Conservation (phyloP, 1,140 invertebrate genomes). For the Drosophila oshimai region DNA sequence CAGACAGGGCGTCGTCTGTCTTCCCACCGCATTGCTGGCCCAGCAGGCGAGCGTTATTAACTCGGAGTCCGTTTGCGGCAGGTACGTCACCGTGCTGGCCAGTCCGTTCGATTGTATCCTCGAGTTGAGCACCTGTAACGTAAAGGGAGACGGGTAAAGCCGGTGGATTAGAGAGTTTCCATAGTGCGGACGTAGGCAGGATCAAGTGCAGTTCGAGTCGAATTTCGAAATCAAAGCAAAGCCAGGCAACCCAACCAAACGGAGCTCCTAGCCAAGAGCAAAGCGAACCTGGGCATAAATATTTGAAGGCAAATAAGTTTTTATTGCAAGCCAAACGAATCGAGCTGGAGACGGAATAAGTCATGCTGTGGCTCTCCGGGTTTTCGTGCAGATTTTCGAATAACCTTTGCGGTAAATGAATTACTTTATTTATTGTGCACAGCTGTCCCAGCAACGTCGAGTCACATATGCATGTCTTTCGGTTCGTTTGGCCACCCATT, state of each 20-base stretch:
- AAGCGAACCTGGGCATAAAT: slow-evolving; percentile 47
- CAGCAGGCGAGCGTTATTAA: slow-evolving; percentile 93
- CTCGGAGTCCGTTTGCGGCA: slow-evolving; percentile 86
- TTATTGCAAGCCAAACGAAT: slow-evolving; percentile 70
- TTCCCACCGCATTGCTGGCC: slow-evolving; percentile 92
- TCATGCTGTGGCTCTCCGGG: slow-evolving; percentile 37
- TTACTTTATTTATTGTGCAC: slow-evolving; percentile 78
- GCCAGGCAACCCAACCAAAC: background rate
- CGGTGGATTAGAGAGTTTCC: slow-evolving; percentile 42
- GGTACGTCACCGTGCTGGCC: slow-evolving; percentile 87
- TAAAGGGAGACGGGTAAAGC: slow-evolving; percentile 10
- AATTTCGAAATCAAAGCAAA: slow-evolving; percentile 5
- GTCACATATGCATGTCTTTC: slow-evolving; percentile 45
- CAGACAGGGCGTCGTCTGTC: slow-evolving; percentile 90
- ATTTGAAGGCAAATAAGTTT: slow-evolving; percentile 75
- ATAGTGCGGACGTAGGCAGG: slow-evolving; percentile 52
- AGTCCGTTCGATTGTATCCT: slow-evolving; percentile 86
- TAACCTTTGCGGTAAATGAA: slow-evolving; percentile 78
- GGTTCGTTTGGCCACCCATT: slow-evolving; percentile 32
- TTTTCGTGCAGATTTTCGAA: slow-evolving; percentile 70
- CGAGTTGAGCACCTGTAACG: slow-evolving; percentile 84
- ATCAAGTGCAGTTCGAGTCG: slow-evolving; percentile 15
- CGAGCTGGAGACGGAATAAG: slow-evolving; percentile 30
- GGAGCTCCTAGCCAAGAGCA: background rate
- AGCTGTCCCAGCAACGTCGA: slow-evolving; percentile 48